Percentiles rank a stretch among this genome's conserved stretches.
Conservation (phyloP, 2,888 invertebrate genomes). For the Drosophila prolongata region DNA sequence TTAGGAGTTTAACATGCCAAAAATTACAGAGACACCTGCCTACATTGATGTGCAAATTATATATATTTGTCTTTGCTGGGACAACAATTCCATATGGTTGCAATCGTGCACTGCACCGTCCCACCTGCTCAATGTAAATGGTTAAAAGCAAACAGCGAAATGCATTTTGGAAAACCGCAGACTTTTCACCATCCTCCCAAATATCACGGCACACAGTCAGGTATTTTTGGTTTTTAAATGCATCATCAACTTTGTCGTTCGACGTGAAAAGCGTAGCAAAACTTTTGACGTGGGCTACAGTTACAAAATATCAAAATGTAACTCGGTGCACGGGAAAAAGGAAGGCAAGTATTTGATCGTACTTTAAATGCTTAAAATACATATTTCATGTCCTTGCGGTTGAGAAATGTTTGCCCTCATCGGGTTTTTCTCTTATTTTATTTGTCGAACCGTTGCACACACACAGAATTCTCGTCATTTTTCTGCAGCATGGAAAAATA, state of each 20-base stretch:
- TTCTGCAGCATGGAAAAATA: slow-evolving; percentile 42
- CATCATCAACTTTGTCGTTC: slow-evolving; percentile 52
- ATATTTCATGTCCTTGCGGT: slow-evolving; percentile 12
- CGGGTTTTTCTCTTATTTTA: slow-evolving; percentile 13
- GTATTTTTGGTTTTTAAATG: slow-evolving; percentile 50
- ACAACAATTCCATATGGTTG: slow-evolving; percentile 61
- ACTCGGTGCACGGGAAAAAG: slow-evolving; percentile 15
- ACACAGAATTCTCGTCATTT: slow-evolving; percentile 45
- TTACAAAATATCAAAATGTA: slow-evolving; percentile 51
- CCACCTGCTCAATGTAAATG: slow-evolving; percentile 63
- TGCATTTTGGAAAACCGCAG: slow-evolving; percentile 70
- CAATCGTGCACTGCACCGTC: slow-evolving; percentile 13
- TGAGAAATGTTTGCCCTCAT: slow-evolving; percentile 11
- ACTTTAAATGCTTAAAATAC: slow-evolving; percentile 55
- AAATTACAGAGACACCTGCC: slow-evolving; percentile 50
- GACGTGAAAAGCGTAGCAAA: slow-evolving; percentile 43
- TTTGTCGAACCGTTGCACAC: slow-evolving; percentile 21
- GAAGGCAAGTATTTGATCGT: slow-evolving; percentile 48
- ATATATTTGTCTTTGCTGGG: slow-evolving; percentile 2
- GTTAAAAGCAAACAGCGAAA: slow-evolving; percentile 72
- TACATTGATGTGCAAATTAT: slow-evolving; percentile 8
- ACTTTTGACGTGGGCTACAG: slow-evolving; percentile 36
- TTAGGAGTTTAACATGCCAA: slow-evolving; percentile 57
- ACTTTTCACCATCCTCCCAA: slow-evolving; percentile 22
- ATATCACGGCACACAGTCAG: background rate